A percentile compares a stretch with the other conserved stretches of the same genome.
Conservation (phyloP, 2,888 invertebrate genomes). For the Pyrochroa serraticornis region DNA sequence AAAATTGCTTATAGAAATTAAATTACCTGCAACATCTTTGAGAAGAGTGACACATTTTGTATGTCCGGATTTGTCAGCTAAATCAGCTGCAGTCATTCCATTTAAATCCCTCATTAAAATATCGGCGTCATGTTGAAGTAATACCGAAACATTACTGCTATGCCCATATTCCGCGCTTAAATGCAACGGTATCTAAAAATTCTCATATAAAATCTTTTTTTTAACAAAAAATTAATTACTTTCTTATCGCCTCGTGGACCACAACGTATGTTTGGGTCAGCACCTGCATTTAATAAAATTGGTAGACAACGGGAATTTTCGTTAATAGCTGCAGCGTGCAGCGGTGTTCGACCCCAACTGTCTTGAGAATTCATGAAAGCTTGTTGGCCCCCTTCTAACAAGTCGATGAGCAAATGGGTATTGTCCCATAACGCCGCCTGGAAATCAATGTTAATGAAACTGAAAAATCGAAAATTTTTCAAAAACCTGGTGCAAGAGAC, state of each 20-base stretch:
- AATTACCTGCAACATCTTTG: conserved; percentile 69
- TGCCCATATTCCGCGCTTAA: conserved; percentile 82
- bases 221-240: conserved; percentile 53
- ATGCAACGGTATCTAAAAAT: conserved; percentile 76
- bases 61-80: conserved; percentile 74
- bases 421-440: conserved; percentile 90
- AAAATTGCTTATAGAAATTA: not conserved
- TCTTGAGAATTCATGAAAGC: conserved; percentile 72
- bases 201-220: not conserved
- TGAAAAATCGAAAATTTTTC: not conserved
- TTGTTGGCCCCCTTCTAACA: conserved; percentile 73
- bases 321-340: conserved; percentile 83
- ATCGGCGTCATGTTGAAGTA: conserved; percentile 73
- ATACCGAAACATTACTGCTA: conserved; percentile 68
- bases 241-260: conserved; percentile 72
- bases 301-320: conserved; percentile 78
- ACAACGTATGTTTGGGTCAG: conserved; percentile 71
- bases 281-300: conserved; percentile 74
- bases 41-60: conserved; percentile 68
- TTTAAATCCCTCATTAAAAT: conserved; percentile 67
- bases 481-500: conserved; percentile 74
- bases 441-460: conserved; percentile 27
- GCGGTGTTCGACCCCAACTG: conserved; percentile 74
- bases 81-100: conserved; percentile 74
- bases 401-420: conserved; percentile 80